Evolutionary conservation across 2,113 vertebrate genomes (phyloP).

Genomic region (Murina feae): DNA sequence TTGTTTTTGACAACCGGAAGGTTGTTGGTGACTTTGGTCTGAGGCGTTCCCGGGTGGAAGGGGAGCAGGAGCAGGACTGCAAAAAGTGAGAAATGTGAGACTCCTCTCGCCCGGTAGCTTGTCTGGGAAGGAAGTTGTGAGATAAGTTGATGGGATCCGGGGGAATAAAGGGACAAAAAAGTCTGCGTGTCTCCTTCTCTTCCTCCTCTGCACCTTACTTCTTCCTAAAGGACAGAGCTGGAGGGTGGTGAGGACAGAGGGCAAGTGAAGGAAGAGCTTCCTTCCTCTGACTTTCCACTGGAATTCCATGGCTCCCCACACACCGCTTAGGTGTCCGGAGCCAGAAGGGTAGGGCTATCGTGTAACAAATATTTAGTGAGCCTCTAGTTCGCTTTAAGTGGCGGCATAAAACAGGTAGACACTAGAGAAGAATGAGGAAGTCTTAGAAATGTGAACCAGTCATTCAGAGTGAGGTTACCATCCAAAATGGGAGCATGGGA

Average conservation of each 20-base stretch:
- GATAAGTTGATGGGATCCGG: not conserved
- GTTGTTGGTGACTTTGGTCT: not conserved
- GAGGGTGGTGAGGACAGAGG: not conserved
- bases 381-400: not conserved
- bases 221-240: not conserved
- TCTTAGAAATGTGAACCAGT: not conserved
- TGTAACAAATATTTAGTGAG: not conserved
- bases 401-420: not conserved
- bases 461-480: not conserved
- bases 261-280: not conserved
- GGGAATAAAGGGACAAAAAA: not conserved
- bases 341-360: not conserved
- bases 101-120: not conserved
- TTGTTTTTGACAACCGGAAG: not conserved
- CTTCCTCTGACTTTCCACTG: not conserved
- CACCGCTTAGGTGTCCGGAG: not conserved
- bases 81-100: not conserved
- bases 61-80: not conserved
- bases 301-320: no score
- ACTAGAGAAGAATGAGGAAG: slow-evolving; percentile 24
- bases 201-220: not conserved
- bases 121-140: not conserved
- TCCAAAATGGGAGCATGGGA: not conserved
- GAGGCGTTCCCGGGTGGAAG: not conserved
- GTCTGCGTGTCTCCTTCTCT: not conserved